Base-by-base conservation (phyloP, 2,113 vertebrate species). In the Sinocyclocheilus grahami region DNA sequence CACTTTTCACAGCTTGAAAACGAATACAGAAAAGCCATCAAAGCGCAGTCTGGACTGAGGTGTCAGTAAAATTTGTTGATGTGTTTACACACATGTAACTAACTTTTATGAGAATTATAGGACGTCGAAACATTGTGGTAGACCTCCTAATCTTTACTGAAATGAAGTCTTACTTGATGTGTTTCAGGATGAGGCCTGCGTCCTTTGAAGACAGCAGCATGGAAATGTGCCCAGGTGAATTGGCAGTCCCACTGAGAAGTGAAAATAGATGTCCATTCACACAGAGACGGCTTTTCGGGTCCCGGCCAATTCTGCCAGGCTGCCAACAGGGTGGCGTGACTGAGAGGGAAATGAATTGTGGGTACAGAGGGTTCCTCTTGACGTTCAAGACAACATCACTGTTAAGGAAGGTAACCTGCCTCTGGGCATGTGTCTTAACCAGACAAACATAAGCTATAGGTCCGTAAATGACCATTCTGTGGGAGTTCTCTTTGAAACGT, bases 331-430 rank as follows among this genome's bases (percentile, higher is more conserved):
- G 92, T 94, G 91, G 93, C 92, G 89, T 90, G 90, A 88, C 91
- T 92, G 88, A 86, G 90, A 88, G 87, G 92, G 93, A 94, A 94
- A 94, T 93, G 88, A 94, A 94, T 94, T 93, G 93, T 94, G 92
- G 93, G 91, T 87, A 90, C 89, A 91, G 89, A 91, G 90, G 85
- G 92, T 91, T 94, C 87, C 87, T 91, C 90, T 92, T 89, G 90
- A 86, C 90, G 87, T 86, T 74, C 90, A 88, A 91, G 92, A 93
- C 93, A 93, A 92, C 93, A 89, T 89, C 88, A 91, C 91, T 94
- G 92, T 92, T 91, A 92, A 90, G 90, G 90, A 92, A 91, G 90
- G 89, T 89, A 82, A 78, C 89, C 76, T 87, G 90, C 91, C 90
- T 91, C 91, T 84, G 79, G 92, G 92, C 92, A 93, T 87, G 46